A percentile compares a stretch with the other conserved stretches of the same genome.
phyloP scores from a whole-genome alignment of 2,888 invertebrate genomes.

The Charanyca ferruginea region DNA sequence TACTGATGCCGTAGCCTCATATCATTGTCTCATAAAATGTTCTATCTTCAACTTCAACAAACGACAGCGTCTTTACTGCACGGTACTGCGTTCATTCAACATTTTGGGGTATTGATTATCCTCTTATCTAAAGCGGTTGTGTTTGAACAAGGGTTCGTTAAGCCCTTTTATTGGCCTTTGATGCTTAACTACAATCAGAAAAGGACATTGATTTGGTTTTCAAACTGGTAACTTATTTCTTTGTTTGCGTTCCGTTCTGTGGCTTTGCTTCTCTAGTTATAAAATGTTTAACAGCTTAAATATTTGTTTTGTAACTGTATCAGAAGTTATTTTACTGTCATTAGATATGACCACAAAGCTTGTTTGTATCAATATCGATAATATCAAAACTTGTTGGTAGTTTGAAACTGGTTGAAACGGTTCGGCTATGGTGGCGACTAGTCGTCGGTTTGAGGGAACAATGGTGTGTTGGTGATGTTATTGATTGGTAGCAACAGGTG shows the following conservation, averaged over 20 bases:
- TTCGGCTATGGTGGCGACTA: slow-evolving; percentile 70
- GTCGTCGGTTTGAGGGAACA: slow-evolving; percentile 76
- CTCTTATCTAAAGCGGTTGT: slow-evolving; percentile 77
- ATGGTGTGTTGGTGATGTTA: slow-evolving; percentile 85
- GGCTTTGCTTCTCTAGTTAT: slow-evolving; percentile 21
- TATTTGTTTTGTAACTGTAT: slow-evolving; percentile 32
- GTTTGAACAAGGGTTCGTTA: slow-evolving; percentile 79
- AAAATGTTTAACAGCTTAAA: slow-evolving; percentile 30
- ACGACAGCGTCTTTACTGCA: slow-evolving; percentile 22
- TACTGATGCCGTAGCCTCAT: neutral
- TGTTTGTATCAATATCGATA: slow-evolving; percentile 22
- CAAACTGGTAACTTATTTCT: slow-evolving; percentile 31
- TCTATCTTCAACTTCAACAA: slow-evolving; percentile 9
- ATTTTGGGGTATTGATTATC: slow-evolving; percentile 78
- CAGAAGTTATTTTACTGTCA: slow-evolving; percentile 29
- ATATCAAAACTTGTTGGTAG: slow-evolving; percentile 54
- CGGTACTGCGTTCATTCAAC: slow-evolving; percentile 57
- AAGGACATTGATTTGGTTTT: slow-evolving; percentile 72
- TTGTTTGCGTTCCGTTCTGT: slow-evolving; percentile 41
- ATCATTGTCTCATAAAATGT: neutral
- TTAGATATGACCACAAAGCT: slow-evolving; percentile 45
- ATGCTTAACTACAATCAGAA: slow-evolving; percentile 71
- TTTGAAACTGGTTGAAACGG: slow-evolving; percentile 48
- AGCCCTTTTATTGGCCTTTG: slow-evolving; percentile 79
- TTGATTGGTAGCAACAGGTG: slow-evolving; percentile 89